phyloP scores from a whole-genome alignment of 2,888 invertebrate genomes.

The Papilio demoleus region DNA sequence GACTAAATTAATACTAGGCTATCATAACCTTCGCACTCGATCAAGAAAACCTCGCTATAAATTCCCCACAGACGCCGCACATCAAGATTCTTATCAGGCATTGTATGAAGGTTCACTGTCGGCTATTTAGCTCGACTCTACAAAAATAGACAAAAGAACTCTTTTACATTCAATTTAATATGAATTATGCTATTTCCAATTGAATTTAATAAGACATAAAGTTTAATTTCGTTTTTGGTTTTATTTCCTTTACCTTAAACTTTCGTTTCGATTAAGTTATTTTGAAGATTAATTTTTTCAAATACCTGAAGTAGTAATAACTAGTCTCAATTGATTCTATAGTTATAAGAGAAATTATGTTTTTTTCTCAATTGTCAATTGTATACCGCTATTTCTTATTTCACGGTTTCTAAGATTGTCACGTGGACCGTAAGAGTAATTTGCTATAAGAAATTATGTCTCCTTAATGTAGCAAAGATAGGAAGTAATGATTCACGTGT shows the following conservation, averaged over 20 bases:
- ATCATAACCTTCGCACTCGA: constrained; percentile 20
- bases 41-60: constrained; percentile 34
- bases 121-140: not conserved
- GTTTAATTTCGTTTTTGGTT: too few species aligned
- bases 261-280: too few species aligned
- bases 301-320: too few species aligned
- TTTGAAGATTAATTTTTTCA: too few species aligned
- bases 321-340: not conserved
- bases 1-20: constrained; percentile 11
- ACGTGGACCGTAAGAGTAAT: constrained; percentile 26
- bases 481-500: not conserved
- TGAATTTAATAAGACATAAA: too few species aligned
- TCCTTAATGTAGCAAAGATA: not conserved
- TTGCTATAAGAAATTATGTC: constrained; percentile 9
- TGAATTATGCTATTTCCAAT: not conserved
- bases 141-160: too few species aligned
- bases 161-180: too few species aligned
- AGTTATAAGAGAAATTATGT: not conserved
- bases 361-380: not conserved
- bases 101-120: constrained; percentile 19
- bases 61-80: constrained; percentile 17
- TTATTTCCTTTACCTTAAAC: too few species aligned
- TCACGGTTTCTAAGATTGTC: constrained; percentile 33
- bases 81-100: constrained; percentile 32
- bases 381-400: constrained; percentile 12